phyloP scores from a whole-genome alignment of 2,797 vertebrate genomes.

The Botia almorhae region DNA sequence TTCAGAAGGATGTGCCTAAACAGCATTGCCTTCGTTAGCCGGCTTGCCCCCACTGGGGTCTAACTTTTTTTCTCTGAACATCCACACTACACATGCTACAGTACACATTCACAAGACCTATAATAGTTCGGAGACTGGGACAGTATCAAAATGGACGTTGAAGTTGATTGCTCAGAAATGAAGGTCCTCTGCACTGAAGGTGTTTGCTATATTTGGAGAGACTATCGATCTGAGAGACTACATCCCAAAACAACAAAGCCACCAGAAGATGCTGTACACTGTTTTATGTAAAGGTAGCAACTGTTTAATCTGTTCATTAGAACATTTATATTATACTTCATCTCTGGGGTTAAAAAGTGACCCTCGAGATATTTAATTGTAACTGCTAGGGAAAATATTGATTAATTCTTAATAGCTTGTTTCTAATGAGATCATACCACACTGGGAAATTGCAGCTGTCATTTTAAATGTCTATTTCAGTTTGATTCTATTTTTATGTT shows the following conservation, averaged over 20 bases:
- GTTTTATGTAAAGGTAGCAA: conserved; percentile 22
- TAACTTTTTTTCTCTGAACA: conserved; percentile 67
- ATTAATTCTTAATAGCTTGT: conserved; percentile 20
- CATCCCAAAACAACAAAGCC: conserved; percentile 16
- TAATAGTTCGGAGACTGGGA: conserved; percentile 34
- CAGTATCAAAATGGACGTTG: conserved; percentile 39
- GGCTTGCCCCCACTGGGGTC: conserved; percentile 92
- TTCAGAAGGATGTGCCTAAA: conserved; percentile 94
- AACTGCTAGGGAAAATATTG: conserved; percentile 36
- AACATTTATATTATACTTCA: conserved; percentile 46
- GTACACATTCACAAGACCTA: conserved; percentile 27
- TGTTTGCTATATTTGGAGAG: conserved; percentile 43
- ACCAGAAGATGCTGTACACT: conserved; percentile 2
- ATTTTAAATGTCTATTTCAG: conserved; percentile 19
- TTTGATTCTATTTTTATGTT: conserved; percentile 38
- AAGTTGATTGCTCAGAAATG: conserved; percentile 34
- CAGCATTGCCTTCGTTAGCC: conserved; percentile 96
- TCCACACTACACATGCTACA: conserved; percentile 56
- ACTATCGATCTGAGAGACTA: conserved; percentile 31
- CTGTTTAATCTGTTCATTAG: conserved; percentile 43
- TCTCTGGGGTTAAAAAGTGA: conserved; percentile 29
- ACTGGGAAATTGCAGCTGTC: conserved; percentile 10
- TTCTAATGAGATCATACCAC: conserved; percentile 16
- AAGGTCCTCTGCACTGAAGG: conserved; percentile 48
- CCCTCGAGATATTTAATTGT: conserved; percentile 40